Evolutionary conservation across 2,797 vertebrate genomes (phyloP), one percentile per base, ranked within the genome.

Genomic region (Manis pentadactyla): DNA sequence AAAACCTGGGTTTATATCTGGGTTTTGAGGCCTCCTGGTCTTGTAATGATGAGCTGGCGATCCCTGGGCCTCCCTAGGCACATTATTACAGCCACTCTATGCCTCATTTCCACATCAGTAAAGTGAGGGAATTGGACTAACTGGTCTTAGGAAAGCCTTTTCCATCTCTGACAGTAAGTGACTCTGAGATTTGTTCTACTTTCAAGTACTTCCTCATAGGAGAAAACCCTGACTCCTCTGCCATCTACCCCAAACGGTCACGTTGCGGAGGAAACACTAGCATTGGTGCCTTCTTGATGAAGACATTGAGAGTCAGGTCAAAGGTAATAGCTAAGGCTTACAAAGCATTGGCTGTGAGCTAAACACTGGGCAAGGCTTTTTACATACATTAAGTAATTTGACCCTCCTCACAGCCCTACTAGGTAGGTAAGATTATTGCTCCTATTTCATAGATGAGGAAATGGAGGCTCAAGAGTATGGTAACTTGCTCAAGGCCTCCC

Each of bases 381-480:
- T 17, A 77, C 14, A 10, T 69, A 23, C 17, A 23, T 63, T 84
- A 59, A 74, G 29, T 77, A 11, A 82, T 69, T 71, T 77, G 66
- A 63, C 31, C 37, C n/a, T 81, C 85, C 42, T 57, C 42, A 53
- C 31, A 57, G 12, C 21, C 29, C 4, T 59, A 39, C 19, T 10
- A 51, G 42, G 27, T 25, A 27, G 64, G 10, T 87, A 34, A 68
- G 31, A 42, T 63, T 68, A 55, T n/a, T 49, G 34, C 57, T 69
- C 49, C 11, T n/a, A 37, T 55, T 74, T 84, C 68, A 85, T 66
- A 89, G 27, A 74, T 68, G 55, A 94, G 91, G 57, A 93, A 66
- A 87, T 69, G 12, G 63, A 89, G 84, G 51, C 42, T 89, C 88
- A 13, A 84, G 78, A 81, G 39, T 13, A 0, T 42, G 61, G 27